Base-by-base conservation (phyloP, 1,140 invertebrate genomes). In the Coenobita brevimanus region DNA sequence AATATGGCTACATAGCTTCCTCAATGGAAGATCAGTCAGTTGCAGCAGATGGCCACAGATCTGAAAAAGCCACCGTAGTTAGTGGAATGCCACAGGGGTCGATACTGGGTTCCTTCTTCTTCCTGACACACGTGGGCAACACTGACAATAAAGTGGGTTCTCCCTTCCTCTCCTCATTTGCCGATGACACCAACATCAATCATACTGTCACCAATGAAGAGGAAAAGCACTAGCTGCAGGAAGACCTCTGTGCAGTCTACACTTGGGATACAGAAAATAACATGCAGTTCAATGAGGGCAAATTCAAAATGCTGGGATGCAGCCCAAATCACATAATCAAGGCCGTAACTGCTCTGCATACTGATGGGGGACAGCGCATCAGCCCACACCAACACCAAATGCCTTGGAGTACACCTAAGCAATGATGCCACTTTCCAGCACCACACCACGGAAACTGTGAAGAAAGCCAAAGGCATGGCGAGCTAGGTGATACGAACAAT, bases 21-120 rank as follows among this genome's bases (percentile, higher is more conserved):
- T n/a, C n/a, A n/a, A n/a, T n/a, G 80, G 15, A 36, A 50, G 21
- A 3, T 79, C 62, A 64, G 21, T n/a, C 62, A 64, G 62, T 69
- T 8, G n/a, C 13, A 30, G 64, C 38, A 4, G 21, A 69, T 69
- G 24, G 64, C 1, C 30, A 33, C 30, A 67, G 3, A 60, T 78
- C 71, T 38, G 71, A 82, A 13, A 41, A 64, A n/a, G 50, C 36
- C 6, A 2, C 4, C n/a, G 60, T 82, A 17, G 2, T 27, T 6
- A 64, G 62, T 82, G 36, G 71, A 80, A 24, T 64, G 33, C 80
- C 60, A 64, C 71, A 82, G 24, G 64, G 64, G 2, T 69, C 24
- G 4, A 36, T 69, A 1, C 64, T 69, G 64, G 64, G 64, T 17
- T 4, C 64, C 24, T 36, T 69, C 24, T 36, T 69, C 15, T 69